phyloP scores from a whole-genome alignment of 2,113 vertebrate genomes.

The Cygnus atratus region DNA sequence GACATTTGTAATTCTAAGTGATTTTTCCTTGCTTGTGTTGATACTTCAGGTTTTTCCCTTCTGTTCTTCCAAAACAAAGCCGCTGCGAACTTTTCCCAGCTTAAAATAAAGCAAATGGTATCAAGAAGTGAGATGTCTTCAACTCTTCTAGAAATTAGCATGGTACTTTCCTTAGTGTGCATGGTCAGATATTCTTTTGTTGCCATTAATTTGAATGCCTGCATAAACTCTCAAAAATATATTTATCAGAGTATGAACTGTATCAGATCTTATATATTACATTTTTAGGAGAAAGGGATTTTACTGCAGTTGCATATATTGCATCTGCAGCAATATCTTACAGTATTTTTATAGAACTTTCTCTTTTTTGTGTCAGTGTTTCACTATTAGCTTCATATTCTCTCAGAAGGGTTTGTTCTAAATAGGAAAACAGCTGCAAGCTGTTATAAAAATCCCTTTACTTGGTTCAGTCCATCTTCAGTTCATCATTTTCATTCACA shows the following conservation, averaged over 20 bases:
- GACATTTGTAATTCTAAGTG: neutral
- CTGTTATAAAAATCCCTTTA: neutral
- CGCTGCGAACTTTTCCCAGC: neutral
- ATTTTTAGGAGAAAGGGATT: neutral
- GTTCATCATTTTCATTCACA: neutral
- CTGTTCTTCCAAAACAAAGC: neutral
- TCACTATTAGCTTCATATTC: neutral
- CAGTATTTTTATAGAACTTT: rapidly evolving
- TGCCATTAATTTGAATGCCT: neutral
- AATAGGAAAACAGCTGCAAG: neutral
- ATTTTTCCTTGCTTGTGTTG: neutral
- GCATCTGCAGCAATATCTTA: neutral
- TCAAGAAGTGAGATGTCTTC: neutral
- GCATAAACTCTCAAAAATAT: neutral
- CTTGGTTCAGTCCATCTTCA: neutral
- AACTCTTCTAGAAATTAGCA: neutral
- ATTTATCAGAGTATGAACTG: neutral
- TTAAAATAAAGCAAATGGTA: neutral
- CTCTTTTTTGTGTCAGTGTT: neutral
- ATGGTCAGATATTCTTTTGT: neutral
- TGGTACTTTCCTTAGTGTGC: neutral
- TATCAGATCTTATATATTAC: neutral
- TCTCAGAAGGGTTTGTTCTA: neutral
- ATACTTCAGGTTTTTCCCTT: neutral
- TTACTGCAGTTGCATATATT: neutral